These are phyloP conservation scores for Triplophysa siluroides DNA, from an alignment of 2,113 vertebrate species.

Conservation along the genomic window DNA sequence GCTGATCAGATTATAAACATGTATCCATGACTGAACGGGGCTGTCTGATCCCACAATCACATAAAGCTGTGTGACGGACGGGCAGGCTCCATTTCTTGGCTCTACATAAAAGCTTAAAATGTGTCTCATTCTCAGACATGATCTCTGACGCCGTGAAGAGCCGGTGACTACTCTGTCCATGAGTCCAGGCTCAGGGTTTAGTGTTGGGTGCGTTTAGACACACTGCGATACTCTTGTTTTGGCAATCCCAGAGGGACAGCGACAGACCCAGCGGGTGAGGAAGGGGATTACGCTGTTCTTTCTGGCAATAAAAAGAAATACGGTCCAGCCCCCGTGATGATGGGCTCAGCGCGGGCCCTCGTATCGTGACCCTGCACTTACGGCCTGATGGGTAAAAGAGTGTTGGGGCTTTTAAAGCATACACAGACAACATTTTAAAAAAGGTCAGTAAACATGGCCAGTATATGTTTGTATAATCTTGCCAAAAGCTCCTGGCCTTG, in stretches of 20 bases:
- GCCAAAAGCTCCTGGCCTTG: constrained; percentile 84
- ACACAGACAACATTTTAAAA: neutral
- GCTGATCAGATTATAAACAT: constrained; percentile 50
- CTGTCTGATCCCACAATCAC: constrained; percentile 56
- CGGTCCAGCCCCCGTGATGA: constrained; percentile 28
- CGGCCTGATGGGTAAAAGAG: constrained; percentile 1
- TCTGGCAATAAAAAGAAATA: constrained; percentile 13
- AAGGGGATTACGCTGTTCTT: constrained; percentile 25
- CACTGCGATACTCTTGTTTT: constrained; percentile 13
- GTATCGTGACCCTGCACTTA: constrained; percentile 17
- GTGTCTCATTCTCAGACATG: constrained; percentile 52
- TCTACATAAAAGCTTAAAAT: constrained; percentile 50
- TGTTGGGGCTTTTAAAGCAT: neutral
- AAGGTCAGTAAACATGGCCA: neutral
- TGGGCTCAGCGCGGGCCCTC: neutral
- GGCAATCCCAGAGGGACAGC: constrained; percentile 8
- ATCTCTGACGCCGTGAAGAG: constrained; percentile 52
- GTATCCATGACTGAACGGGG: constrained; percentile 52
- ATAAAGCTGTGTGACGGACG: constrained; percentile 60
- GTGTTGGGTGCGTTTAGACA: constrained; percentile 23
- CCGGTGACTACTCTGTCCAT: constrained; percentile 33
- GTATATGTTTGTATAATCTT: constrained; percentile 56
- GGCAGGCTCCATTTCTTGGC: constrained; percentile 48
- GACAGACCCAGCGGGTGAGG: neutral
- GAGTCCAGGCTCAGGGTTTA: constrained; percentile 20